phyloP scores from a whole-genome alignment of 2,797 vertebrate genomes.

The Ctenochaetus hawaiiensis region DNA sequence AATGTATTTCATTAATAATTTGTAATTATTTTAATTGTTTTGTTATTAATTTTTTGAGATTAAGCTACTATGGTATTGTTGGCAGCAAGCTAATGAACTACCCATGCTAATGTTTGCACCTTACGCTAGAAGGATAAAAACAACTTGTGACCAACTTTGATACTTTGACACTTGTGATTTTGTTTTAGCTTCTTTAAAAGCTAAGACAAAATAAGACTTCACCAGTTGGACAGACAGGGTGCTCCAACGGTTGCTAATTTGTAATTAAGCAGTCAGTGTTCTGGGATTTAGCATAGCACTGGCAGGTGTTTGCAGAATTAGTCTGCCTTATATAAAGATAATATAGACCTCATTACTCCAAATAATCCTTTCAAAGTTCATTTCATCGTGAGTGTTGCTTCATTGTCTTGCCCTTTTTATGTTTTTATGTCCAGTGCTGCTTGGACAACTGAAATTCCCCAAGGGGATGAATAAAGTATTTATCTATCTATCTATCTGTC shows the following conservation, averaged over 20 bases:
- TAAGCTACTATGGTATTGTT: too few species aligned
- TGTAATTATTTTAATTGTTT: too few species aligned
- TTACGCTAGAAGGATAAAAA: neutral
- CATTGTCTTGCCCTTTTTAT: too few species aligned
- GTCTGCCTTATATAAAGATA: neutral
- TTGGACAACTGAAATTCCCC: too few species aligned
- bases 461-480: too few species aligned
- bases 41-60: too few species aligned
- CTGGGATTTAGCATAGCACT: neutral
- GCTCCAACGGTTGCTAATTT: neutral
- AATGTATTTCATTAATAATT: too few species aligned
- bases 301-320: neutral
- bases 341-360: neutral
- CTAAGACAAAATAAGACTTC: neutral
- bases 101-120: too few species aligned
- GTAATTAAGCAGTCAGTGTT: neutral
- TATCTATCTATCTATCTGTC: too few species aligned
- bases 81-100: too few species aligned
- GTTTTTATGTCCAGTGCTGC: too few species aligned
- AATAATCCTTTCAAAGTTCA: neutral
- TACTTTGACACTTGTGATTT: neutral
- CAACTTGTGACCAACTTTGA: neutral
- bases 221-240: neutral
- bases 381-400: too few species aligned
- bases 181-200: neutral